A percentile compares a stretch with the other conserved stretches of the same genome.
phyloP scores from a whole-genome alignment of 1,140 invertebrate genomes.

The Aphaenogaster ashmeadi region DNA sequence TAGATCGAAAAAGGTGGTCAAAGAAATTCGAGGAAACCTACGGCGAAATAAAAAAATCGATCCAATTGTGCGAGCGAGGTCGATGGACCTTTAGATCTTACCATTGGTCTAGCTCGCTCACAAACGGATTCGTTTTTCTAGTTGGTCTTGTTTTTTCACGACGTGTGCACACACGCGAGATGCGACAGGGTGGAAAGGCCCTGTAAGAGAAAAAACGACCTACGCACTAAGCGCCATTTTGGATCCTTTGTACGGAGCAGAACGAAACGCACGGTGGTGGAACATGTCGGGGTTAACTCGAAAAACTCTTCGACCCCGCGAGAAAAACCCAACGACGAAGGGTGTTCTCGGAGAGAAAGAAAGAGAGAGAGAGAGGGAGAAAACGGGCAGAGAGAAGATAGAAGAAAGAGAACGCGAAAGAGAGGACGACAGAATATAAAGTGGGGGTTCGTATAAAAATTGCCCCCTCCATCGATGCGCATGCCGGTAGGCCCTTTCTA shows the following conservation, averaged over 20 bases:
- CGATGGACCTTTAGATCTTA: conserved; percentile 49
- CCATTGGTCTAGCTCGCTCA: conserved; percentile 34
- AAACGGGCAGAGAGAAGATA: neutral
- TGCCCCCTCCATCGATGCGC: conserved; percentile 77
- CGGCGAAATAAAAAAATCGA: conserved; percentile 51
- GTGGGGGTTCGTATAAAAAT: conserved; percentile 79
- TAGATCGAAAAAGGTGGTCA: conserved; percentile 61
- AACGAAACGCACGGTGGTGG: conserved; percentile 37
- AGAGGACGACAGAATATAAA: conserved; percentile 53
- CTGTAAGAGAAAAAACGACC: conserved; percentile 45
- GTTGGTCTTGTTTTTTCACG: conserved; percentile 52
- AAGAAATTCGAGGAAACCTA: conserved; percentile 71
- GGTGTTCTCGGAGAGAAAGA: conserved; percentile 43
- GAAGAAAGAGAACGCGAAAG: conserved; percentile 40
- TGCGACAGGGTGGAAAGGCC: conserved; percentile 48
- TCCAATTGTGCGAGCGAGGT: conserved; percentile 58
- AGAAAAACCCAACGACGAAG: conserved; percentile 72
- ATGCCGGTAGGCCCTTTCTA: conserved; percentile 84
- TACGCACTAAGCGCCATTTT: conserved; percentile 71
- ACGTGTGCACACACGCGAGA: conserved; percentile 20
- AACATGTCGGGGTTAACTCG: conserved; percentile 77
- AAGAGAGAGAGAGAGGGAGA: neutral
- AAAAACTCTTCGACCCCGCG: conserved; percentile 80
- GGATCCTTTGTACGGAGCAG: conserved; percentile 78
- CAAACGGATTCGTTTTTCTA: conserved; percentile 59